These are phyloP conservation scores for Parnassius smintheus DNA, from an alignment of 2,888 invertebrate species.

Conservation along the genomic window DNA sequence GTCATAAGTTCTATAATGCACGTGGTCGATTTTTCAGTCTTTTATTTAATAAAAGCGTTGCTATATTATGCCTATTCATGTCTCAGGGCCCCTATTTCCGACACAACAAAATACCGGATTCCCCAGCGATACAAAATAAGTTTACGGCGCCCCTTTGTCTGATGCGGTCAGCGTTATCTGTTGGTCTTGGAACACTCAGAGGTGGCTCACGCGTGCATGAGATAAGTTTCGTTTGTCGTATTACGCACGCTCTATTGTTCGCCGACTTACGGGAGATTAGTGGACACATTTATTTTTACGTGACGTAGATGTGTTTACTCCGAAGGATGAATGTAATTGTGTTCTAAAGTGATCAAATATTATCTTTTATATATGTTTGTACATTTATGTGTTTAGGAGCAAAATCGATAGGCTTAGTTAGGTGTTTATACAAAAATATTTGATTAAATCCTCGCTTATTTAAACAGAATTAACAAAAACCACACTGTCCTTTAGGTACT, in stretches of 20 bases:
- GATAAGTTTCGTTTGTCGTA: conserved; percentile 59
- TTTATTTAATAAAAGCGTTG: conserved; percentile 34
- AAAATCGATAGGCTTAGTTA: neutral
- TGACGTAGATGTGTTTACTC: conserved; percentile 59
- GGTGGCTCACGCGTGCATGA: conserved; percentile 53
- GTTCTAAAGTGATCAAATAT: neutral
- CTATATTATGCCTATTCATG: conserved; percentile 7
- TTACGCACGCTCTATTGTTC: conserved; percentile 68
- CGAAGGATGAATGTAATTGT: conserved; percentile 14
- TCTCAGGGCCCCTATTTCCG: conserved; percentile 36
- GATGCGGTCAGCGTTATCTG: conserved; percentile 68
- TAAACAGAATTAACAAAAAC: too few species aligned
- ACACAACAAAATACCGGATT: conserved; percentile 58
- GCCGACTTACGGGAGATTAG: conserved; percentile 63
- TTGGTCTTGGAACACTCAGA: conserved; percentile 52
- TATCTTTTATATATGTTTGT: too few species aligned
- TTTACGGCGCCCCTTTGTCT: conserved; percentile 68
- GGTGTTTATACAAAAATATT: too few species aligned
- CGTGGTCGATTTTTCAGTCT: conserved; percentile 38
- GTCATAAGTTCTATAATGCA: conserved; percentile 33
- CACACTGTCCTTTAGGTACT: too few species aligned
- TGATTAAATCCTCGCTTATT: too few species aligned
- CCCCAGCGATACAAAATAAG: conserved; percentile 69
- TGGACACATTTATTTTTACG: conserved; percentile 69
- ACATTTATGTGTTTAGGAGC: neutral